Percentiles rank a stretch among this genome's conserved stretches.
Conservation (phyloP, 2,888 invertebrate genomes). For the Caenorhabditis uteleia region DNA sequence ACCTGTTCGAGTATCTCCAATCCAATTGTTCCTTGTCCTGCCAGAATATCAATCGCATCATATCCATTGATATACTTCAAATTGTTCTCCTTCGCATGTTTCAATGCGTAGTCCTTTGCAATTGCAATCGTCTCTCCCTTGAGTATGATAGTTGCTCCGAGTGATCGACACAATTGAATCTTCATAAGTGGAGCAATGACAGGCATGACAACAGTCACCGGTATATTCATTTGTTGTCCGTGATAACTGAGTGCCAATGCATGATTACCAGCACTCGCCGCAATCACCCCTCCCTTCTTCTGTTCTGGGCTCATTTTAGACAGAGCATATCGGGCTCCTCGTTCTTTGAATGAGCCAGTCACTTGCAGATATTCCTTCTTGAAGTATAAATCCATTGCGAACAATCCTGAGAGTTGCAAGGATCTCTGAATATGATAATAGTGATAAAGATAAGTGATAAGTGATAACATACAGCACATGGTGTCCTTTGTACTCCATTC, state of each 20-base stretch:
- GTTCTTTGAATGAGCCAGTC: constrained; percentile 95
- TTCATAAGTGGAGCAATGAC: constrained; percentile 93
- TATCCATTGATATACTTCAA: constrained; percentile 88
- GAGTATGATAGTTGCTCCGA: constrained; percentile 84
- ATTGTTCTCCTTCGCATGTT: constrained; percentile 78
- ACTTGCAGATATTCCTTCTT: constrained; percentile 92
- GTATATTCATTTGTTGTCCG: constrained; percentile 78
- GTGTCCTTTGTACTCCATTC: constrained; percentile 82
- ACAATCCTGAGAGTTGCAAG: constrained; percentile 78
- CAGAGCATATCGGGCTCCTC: constrained; percentile 77
- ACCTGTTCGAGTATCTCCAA: constrained; percentile 87
- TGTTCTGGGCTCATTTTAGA: constrained; percentile 40
- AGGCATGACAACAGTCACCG: constrained; percentile 91
- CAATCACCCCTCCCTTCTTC: constrained; percentile 53
- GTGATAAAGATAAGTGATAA: no score
- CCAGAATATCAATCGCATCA: constrained; percentile 92
- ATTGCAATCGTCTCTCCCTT: constrained; percentile 69
- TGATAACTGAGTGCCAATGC: constrained; percentile 85
- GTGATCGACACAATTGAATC: constrained; percentile 84
- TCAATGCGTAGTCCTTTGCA: constrained; percentile 82
- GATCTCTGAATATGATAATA: constrained; percentile 80
- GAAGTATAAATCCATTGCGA: constrained; percentile 86
- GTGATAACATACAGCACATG: constrained; percentile 80
- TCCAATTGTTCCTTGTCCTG: constrained; percentile 92
- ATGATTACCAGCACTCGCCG: constrained; percentile 78